Evolutionary conservation across 2,113 vertebrate species (phyloP), one percentile per base, ranked within the genome.

Genomic region (Tricholaema leucomelas): DNA sequence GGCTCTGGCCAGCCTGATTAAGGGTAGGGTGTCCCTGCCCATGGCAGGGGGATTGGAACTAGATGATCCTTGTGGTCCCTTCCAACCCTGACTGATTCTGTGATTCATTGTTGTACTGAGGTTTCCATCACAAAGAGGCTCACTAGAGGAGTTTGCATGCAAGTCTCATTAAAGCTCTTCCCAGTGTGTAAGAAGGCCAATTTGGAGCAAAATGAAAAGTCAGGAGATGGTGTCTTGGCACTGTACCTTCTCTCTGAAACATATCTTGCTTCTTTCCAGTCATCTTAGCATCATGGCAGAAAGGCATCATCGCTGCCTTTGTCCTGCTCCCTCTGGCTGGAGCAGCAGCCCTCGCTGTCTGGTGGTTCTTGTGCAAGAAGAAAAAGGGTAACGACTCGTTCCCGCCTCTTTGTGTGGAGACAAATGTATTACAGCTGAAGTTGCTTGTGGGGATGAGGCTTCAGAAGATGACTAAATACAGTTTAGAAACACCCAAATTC

Each of bases 231-330:
- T 58, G 56, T 24, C 42, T 50, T 81, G 16, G 35, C 40, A 60
- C 38, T 81, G 42, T 59, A 69, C 87, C 19, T 38, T 48, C 25
- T 21, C 31, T 90, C 77, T 88, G 52, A 89, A 85, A 74, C 19
- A 3, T n/a, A 9, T 88, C 64, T 88, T 58, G 92, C 55, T 91
- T 63, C 15, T 67, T 96, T 96, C n/a, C 93, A 97, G 96, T 97
- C 24, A 76, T 97, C 61, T 71, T 97, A 73, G 96, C 96, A 21
- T 36, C 83, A 9, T 97, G 96, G 96, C 88, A 96, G 83, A 97
- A 97, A 92, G 83, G 94, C 77, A 15, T 97, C 55, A 95, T 97
- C 76, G 91, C 85, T 77, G 54, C 74, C 2, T 85, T 94, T 83
- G 70, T 95, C 81, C 64, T 96, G 4, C 63, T 93, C 55, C 15